Evolutionary conservation across 2,888 invertebrate species (phyloP).

Genomic region (Polyploca ridens): DNA sequence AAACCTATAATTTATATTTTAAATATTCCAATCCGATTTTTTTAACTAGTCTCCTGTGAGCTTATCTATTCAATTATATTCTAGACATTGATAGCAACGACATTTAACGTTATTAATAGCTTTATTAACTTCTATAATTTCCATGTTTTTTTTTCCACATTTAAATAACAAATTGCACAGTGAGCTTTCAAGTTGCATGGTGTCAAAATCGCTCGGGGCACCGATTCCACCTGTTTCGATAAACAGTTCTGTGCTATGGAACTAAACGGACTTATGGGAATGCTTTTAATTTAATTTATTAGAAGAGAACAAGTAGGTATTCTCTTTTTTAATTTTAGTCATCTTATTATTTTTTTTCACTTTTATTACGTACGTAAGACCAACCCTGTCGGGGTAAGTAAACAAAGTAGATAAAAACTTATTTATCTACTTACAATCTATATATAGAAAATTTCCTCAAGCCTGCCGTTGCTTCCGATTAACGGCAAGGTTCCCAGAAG

Average conservation of each 20-base stretch:
- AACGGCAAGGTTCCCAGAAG: too few species aligned
- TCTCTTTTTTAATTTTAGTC: too few species aligned
- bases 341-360: too few species aligned
- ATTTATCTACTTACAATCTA: too few species aligned
- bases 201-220: slow-evolving; percentile 29
- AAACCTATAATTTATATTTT: too few species aligned
- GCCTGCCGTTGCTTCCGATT: too few species aligned
- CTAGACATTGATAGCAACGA: neutral
- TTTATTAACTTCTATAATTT: neutral
- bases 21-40: too few species aligned
- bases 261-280: neutral
- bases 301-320: too few species aligned
- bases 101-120: slow-evolving; percentile 4
- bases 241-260: neutral
- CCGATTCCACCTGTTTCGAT: slow-evolving; percentile 13
- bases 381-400: too few species aligned
- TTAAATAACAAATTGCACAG: slow-evolving; percentile 8
- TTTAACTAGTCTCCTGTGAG: neutral
- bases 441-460: too few species aligned
- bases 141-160: neutral
- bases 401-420: too few species aligned
- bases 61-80: neutral
- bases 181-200: slow-evolving; percentile 22
- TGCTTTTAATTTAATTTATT: neutral
- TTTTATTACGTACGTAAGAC: too few species aligned